Conservation (phyloP, 92 coral and sea anemone genomes). For the Porites cylindrica region DNA sequence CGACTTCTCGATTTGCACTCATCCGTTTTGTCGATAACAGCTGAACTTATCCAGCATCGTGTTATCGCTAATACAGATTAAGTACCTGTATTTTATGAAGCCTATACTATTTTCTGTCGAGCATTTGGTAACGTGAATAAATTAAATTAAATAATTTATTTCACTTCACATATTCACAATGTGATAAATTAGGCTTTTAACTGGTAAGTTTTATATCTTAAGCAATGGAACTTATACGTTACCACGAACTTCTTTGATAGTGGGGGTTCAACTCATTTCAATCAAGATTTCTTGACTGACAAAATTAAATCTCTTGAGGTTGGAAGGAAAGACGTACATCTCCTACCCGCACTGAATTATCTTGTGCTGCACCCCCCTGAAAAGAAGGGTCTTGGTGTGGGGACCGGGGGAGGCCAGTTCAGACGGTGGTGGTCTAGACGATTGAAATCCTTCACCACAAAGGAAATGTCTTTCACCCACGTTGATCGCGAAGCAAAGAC, state of each 20-base stretch:
- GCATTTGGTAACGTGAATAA: constrained; percentile 12
- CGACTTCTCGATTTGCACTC: background rate
- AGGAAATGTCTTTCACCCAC: background rate
- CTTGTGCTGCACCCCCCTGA: background rate
- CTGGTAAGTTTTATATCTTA: too few species aligned
- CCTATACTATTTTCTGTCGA: background rate
- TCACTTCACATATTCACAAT: background rate
- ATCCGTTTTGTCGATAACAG: background rate
- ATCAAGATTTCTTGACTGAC: background rate
- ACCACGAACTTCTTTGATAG: background rate
- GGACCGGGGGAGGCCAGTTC: background rate
- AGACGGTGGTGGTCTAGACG: too few species aligned
- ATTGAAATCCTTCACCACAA: background rate
- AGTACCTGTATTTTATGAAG: background rate
- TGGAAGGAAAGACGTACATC: too few species aligned
- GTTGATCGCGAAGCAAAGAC: background rate
- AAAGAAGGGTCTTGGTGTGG: background rate
- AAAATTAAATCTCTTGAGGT: too few species aligned
- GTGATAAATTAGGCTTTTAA: background rate
- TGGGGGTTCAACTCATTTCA: background rate
- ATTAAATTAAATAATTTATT: constrained; percentile 7
- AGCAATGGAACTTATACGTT: too few species aligned
- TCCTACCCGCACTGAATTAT: too few species aligned
- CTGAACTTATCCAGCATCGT: too few species aligned
- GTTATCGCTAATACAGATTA: background rate